These are phyloP conservation scores for Mystacornis crossleyi DNA, from an alignment of 2,113 vertebrate species.

Conservation along the genomic window DNA sequence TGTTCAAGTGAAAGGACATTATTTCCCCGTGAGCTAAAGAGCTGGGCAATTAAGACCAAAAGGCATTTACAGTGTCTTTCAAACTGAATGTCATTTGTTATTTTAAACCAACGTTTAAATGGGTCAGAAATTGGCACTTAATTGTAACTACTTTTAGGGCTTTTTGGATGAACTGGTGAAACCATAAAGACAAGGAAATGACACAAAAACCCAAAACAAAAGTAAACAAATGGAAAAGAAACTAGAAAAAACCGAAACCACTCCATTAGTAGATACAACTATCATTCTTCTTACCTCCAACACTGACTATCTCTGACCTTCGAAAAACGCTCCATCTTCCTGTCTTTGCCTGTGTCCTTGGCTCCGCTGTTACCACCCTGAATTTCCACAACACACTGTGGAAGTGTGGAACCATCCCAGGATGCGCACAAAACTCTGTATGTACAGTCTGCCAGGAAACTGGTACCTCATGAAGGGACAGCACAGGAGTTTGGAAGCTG, in stretches of 20 bases:
- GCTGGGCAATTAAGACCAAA: not conserved
- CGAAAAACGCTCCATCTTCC: not conserved
- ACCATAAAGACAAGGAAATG: not conserved
- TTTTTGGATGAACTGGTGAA: not conserved
- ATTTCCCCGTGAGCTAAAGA: not conserved
- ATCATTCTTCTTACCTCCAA: rapidly evolving
- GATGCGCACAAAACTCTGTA: not conserved
- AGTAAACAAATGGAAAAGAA: not conserved
- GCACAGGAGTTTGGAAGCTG: not conserved
- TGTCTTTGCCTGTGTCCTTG: not conserved
- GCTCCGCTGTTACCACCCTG: not conserved
- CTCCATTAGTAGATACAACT: not conserved
- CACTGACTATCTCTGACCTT: not conserved
- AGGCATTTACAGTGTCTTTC: not conserved
- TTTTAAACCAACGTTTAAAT: not conserved
- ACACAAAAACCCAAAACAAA: not conserved
- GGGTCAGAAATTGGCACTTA: not conserved
- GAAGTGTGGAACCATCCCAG: not conserved
- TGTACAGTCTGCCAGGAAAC: not conserved
- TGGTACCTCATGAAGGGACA: not conserved
- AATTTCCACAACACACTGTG: not conserved
- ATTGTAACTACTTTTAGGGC: not conserved
- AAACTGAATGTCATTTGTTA: not conserved
- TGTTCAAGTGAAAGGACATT: not conserved
- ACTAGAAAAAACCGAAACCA: rapidly evolving